A percentile compares a stretch with the other conserved stretches of the same genome.
These are phyloP conservation scores for Pyrrhura leucotis DNA, from an alignment of 2,797 vertebrate genomes.

Conservation along the genomic window DNA sequence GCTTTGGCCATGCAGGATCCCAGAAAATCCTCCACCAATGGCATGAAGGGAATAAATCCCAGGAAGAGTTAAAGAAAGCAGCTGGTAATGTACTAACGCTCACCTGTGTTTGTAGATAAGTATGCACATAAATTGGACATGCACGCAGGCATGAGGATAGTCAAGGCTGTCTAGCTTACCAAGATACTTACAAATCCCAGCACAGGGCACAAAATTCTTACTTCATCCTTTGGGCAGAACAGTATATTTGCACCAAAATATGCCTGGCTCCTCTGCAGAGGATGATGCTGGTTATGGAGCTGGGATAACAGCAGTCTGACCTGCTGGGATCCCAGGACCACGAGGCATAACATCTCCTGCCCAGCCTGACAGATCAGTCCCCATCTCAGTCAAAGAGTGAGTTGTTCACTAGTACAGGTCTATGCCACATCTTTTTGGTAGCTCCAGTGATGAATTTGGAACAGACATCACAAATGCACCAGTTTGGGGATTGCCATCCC, in stretches of 20 bases:
- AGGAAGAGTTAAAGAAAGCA: background rate
- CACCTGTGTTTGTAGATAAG: background rate
- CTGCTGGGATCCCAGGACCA: background rate
- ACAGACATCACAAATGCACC: background rate
- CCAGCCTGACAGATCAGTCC: background rate
- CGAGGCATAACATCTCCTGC: background rate
- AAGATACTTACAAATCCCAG: background rate
- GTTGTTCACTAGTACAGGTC: fast-evolving
- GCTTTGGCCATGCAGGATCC: background rate
- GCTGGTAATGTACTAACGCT: background rate
- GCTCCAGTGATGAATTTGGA: background rate
- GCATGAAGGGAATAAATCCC: background rate
- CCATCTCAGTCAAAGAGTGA: fast-evolving
- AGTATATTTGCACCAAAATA: background rate
- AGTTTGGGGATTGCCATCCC: background rate
- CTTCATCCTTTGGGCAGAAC: background rate
- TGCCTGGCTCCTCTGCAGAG: background rate
- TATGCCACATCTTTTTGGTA: background rate
- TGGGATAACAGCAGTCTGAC: background rate
- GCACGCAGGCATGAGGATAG: background rate
- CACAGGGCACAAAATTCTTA: background rate
- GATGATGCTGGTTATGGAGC: background rate
- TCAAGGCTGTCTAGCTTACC: background rate
- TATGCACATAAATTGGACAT: background rate
- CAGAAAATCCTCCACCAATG: background rate